Base-by-base conservation (phyloP, 2,888 invertebrate species). In the Epinotia ramella region DNA sequence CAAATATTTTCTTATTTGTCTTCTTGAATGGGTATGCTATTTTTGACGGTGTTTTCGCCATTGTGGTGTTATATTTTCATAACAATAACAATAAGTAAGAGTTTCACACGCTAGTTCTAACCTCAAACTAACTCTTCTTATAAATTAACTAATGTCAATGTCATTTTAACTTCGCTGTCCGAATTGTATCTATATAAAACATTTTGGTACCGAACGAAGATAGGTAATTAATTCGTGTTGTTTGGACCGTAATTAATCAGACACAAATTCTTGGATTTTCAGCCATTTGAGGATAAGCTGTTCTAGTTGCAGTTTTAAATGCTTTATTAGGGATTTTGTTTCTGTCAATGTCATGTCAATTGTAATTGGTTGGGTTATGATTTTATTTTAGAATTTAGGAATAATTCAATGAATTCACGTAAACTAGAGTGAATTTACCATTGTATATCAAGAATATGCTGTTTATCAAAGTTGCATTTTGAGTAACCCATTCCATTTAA, bases 1-100 rank as follows among this genome's bases (percentile, higher is more conserved):
- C 95, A 86, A 95, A 97, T 40, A 96, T 94, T 84, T 96, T 96
- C 70, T 96, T 95, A 85, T 96, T 97, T 72, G 96, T 96, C 90
- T 96, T 97, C 89, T 97, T 97, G 87, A 97, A 94, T n/a, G 94
- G 94, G 83, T 90, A 95, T 6, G 94, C 91, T 81, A 92, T 83
- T 76, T 93, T 91, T 53, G 93, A 87, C 93, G 94, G 91, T 80
- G 91, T 82, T 76, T 93, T 91, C 53, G 93, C 86, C 94, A 94
- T 94, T 62, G 72, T 81, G n/a, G 44, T 67, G 60, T 24, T 67
- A 66, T 44, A 33, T 69, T 24, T 77, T 80, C 78, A 49, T 63
- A 60, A 66, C 81, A 67, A 12, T 53, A 63, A 62, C n/a, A 69
- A 46, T 64, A 20, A 13, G 6, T 18, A 66, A 57, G 46, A 3